Evolutionary conservation across 2,888 invertebrate species (phyloP).

Genomic region (Coelinius sp.): DNA sequence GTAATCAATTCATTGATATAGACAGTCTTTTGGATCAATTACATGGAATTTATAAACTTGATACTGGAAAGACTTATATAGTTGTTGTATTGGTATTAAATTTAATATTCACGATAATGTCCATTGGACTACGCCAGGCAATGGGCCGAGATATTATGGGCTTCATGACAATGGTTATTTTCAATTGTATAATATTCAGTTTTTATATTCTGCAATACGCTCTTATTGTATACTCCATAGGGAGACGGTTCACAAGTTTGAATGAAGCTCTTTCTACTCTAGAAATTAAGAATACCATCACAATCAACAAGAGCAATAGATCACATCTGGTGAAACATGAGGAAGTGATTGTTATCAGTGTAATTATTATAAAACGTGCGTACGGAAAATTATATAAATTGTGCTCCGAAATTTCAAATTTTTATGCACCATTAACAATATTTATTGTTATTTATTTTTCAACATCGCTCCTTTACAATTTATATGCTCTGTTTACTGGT

Average conservation of each 20-base stretch:
- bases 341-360: neutral
- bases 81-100: neutral
- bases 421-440: neutral
- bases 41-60: neutral
- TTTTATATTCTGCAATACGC: neutral
- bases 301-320: neutral
- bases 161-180: neutral
- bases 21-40: neutral
- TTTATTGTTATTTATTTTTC: neutral
- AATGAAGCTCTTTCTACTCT: neutral
- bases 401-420: neutral
- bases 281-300: no score
- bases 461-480: neutral
- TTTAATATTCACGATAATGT: neutral
- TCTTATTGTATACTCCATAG: neutral
- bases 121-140: neutral
- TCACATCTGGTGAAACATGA: neutral
- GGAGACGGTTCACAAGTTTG: neutral
- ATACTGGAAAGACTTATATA: neutral
- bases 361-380: neutral
- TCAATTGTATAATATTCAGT: neutral
- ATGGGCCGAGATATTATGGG: neutral
- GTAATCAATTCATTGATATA: neutral
- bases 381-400: neutral
- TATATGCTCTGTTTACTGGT: neutral